phyloP scores from a whole-genome alignment of 2,888 invertebrate species.

The Apodemia duryi region DNA sequence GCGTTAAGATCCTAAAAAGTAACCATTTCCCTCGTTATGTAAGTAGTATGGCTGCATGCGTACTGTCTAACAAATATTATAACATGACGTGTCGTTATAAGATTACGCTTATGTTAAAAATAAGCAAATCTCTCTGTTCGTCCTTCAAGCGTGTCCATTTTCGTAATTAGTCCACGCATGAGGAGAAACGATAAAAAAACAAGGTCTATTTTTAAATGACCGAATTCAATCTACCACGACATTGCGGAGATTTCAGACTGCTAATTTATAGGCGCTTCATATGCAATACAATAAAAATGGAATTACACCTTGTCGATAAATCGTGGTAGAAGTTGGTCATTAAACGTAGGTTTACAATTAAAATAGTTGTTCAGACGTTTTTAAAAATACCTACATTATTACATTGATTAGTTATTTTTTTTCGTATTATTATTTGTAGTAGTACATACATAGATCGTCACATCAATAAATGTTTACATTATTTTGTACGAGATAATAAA shows the following conservation, averaged over 20 bases:
- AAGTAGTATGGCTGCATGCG: too few species aligned
- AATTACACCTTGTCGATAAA: background rate
- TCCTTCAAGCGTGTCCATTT: constrained; percentile 9
- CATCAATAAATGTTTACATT: too few species aligned
- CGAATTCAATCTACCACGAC: constrained; percentile 12
- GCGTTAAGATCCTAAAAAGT: too few species aligned
- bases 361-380: too few species aligned
- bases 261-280: constrained; percentile 3
- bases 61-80: background rate
- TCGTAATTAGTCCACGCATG: constrained; percentile 12
- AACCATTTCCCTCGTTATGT: too few species aligned
- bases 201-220: constrained; percentile 5
- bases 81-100: background rate
- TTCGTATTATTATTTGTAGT: too few species aligned
- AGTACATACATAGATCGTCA: too few species aligned
- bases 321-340: too few species aligned
- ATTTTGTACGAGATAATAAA: too few species aligned
- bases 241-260: constrained; percentile 1
- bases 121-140: constrained; percentile 1
- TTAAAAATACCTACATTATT: too few species aligned
- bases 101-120: constrained; percentile 12
- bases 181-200: constrained; percentile 4
- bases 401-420: too few species aligned
- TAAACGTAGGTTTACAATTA: too few species aligned
- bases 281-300: background rate